These are phyloP conservation scores for Avahi laniger DNA, from an alignment of 2,797 vertebrate genomes.

Conservation along the genomic window DNA sequence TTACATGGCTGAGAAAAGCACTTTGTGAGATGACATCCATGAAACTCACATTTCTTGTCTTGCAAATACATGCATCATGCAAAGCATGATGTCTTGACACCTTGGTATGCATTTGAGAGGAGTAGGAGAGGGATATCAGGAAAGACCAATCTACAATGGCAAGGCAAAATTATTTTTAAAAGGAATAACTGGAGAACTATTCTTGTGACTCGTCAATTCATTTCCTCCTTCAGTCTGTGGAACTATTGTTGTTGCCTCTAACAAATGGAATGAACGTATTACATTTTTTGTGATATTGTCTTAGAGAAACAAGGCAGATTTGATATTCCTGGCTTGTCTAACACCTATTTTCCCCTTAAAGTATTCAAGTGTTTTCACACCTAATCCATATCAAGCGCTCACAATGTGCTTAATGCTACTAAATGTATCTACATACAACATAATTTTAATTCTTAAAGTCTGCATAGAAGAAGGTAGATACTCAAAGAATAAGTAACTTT, in stretches of 20 bases:
- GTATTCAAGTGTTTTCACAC: not conserved
- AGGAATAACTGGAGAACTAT: not conserved
- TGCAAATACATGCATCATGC: not conserved
- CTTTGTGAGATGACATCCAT: not conserved
- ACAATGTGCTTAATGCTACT: no score
- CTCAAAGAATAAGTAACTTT: slow-evolving; percentile 4
- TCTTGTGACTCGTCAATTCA: not conserved
- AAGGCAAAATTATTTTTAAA: not conserved
- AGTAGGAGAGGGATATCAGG: not conserved
- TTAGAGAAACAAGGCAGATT: not conserved
- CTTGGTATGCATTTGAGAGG: not conserved
- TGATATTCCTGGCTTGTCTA: not conserved
- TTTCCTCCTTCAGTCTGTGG: not conserved
- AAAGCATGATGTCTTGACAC: not conserved
- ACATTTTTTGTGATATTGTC: not conserved
- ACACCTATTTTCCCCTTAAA: not conserved
- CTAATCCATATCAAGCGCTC: no score
- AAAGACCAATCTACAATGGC: not conserved
- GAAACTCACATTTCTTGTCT: slow-evolving; percentile 22
- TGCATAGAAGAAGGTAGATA: not conserved
- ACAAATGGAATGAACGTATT: not conserved
- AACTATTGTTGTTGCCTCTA: not conserved
- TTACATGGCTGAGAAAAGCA: not conserved
- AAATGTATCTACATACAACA: no score
- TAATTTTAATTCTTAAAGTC: not conserved